Evolutionary conservation across 1,140 invertebrate genomes (phyloP).

Genomic region (Plectus sambesii): DNA sequence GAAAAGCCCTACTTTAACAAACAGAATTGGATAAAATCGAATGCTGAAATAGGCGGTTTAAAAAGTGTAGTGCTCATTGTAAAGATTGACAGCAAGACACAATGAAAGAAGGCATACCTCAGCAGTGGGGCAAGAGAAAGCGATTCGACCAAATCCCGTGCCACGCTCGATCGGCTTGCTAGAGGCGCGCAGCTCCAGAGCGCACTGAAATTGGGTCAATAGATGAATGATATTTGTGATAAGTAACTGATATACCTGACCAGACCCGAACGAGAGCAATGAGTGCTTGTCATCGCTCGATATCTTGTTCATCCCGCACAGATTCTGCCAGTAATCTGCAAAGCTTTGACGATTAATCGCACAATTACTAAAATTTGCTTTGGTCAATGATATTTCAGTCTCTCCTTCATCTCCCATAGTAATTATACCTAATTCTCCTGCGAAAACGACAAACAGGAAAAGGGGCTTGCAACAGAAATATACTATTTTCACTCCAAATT

Average conservation of each 20-base stretch:
- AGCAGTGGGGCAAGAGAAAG: slow-evolving; percentile 70
- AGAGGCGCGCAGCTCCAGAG: slow-evolving; percentile 24
- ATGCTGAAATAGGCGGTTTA: too few species aligned
- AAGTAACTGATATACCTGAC: slow-evolving; percentile 25
- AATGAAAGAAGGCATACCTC: too few species aligned
- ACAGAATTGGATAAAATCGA: too few species aligned
- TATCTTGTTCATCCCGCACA: slow-evolving; percentile 30
- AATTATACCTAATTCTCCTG: too few species aligned
- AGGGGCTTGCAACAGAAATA: too few species aligned
- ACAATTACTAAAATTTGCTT: too few species aligned
- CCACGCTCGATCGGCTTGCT: slow-evolving; percentile 61
- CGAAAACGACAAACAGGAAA: too few species aligned
- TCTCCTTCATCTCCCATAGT: too few species aligned
- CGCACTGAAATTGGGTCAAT: slow-evolving; percentile 18
- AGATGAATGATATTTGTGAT: slow-evolving; percentile 7
- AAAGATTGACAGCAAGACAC: too few species aligned
- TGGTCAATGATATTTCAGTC: too few species aligned
- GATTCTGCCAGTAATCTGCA: slow-evolving; percentile 31
- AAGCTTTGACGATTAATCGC: slow-evolving; percentile 4
- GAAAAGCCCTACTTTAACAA: too few species aligned
- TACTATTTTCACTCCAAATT: slow-evolving; percentile 3
- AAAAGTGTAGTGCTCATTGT: too few species aligned
- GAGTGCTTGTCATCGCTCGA: slow-evolving; percentile 13
- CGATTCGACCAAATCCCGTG: slow-evolving; percentile 86
- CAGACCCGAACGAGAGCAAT: slow-evolving; percentile 25